Percentiles rank a stretch among this genome's conserved stretches.
Evolutionary conservation across 2,888 invertebrate species (phyloP).

Genomic region (Ariolimax columbianus): DNA sequence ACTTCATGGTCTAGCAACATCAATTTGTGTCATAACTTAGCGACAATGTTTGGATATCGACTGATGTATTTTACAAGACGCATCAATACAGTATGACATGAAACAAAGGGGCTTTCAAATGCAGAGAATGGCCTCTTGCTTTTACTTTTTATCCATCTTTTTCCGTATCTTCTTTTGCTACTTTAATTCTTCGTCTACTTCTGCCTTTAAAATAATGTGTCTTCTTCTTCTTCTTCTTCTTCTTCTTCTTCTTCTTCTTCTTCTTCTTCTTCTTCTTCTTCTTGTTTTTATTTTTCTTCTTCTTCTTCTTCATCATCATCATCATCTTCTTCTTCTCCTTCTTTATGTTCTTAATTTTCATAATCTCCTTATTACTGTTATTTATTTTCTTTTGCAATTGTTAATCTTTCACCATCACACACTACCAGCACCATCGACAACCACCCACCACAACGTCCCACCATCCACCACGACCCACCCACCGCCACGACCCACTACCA

Average conservation of each 20-base stretch:
- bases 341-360: too few species aligned
- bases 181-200: neutral
- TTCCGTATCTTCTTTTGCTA: neutral
- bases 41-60: too few species aligned
- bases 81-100: too few species aligned
- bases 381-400: too few species aligned
- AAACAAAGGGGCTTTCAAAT: too few species aligned
- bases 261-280: neutral
- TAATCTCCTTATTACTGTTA: neutral
- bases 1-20: too few species aligned
- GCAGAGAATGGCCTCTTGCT: too few species aligned
- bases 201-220: conserved; percentile 10
- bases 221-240: too few species aligned
- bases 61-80: too few species aligned
- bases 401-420: neutral
- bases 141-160: neutral
- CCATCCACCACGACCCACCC: neutral
- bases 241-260: neutral
- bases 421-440: conserved; percentile 18
- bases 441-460: neutral
- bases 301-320: neutral
- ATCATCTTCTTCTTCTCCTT: neutral
- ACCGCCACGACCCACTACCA: too few species aligned
- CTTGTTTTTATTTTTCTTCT: too few species aligned
- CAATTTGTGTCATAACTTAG: too few species aligned